Percentiles rank a stretch among this genome's conserved stretches.
Conservation (phyloP, 2,797 vertebrate genomes). For the Hippopotamyrus pictus region DNA sequence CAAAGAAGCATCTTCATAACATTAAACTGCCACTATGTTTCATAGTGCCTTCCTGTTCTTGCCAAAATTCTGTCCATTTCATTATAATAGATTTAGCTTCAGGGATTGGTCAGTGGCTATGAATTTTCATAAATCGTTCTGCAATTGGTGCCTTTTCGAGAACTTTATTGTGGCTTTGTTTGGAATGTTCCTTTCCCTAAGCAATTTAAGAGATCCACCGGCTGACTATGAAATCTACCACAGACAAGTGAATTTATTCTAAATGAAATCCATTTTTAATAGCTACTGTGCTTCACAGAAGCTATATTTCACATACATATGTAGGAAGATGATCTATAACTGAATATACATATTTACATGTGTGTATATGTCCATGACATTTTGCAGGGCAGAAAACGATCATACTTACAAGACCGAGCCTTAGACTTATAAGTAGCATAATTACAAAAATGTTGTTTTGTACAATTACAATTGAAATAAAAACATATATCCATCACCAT, state of each 20-base stretch:
- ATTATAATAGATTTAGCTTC: neutral
- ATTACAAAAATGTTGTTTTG: neutral
- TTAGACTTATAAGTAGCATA: neutral
- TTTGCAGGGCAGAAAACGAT: neutral
- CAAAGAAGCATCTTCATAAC: neutral
- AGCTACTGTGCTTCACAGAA: neutral
- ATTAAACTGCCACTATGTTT: neutral
- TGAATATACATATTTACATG: neutral
- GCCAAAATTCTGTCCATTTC: neutral
- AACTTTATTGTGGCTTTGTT: neutral
- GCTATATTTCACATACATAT: neutral
- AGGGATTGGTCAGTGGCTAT: neutral
- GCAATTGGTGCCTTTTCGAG: neutral
- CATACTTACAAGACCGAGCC: neutral
- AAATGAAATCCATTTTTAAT: neutral
- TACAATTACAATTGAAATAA: slow-evolving; percentile 2
- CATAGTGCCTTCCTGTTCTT: neutral
- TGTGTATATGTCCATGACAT: neutral
- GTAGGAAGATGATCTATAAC: neutral
- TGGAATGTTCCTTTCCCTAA: neutral
- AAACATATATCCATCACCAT: neutral
- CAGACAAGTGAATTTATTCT: neutral
- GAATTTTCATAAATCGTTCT: neutral
- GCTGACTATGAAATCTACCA: neutral
- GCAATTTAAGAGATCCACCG: neutral